These are phyloP conservation scores for Zosterops hypoxanthus DNA, from an alignment of 2,113 vertebrate genomes.

Conservation along the genomic window DNA sequence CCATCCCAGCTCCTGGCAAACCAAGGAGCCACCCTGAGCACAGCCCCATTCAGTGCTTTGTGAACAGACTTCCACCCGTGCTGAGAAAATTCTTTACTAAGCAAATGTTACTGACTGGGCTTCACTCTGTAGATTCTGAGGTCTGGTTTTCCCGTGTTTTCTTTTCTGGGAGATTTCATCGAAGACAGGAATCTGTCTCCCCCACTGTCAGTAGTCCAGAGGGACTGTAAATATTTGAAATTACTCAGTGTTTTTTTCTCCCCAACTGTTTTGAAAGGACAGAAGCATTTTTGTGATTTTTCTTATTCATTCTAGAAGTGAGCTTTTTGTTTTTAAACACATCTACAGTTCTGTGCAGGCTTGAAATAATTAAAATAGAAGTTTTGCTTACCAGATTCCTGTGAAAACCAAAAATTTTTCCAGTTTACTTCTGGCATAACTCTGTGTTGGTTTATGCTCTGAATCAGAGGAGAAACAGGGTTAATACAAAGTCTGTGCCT, in stretches of 20 bases:
- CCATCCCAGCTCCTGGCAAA: not conserved
- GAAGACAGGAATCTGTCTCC: not conserved
- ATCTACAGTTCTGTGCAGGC: not conserved
- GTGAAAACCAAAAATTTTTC: not conserved
- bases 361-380: not conserved
- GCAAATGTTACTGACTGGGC: not conserved
- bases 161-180: not conserved
- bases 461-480: not conserved
- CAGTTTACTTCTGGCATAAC: not conserved
- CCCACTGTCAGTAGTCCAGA: not conserved
- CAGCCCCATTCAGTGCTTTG: rapidly evolving
- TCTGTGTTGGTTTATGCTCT: not conserved
- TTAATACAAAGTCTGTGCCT: not conserved
- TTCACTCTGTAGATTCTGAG: not conserved
- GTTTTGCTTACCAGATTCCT: not conserved
- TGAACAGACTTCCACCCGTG: not conserved
- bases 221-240: constrained; percentile 1
- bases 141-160: not conserved
- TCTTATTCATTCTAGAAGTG: not conserved
- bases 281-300: not conserved
- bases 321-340: not conserved
- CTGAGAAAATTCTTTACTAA: not conserved
- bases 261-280: not conserved
- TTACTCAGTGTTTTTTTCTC: rapidly evolving
- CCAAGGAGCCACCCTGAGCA: not conserved